Percentiles rank a stretch among this genome's conserved stretches.
Conservation (phyloP, 1,140 invertebrate genomes). For the Melipona quadrifasciata region DNA sequence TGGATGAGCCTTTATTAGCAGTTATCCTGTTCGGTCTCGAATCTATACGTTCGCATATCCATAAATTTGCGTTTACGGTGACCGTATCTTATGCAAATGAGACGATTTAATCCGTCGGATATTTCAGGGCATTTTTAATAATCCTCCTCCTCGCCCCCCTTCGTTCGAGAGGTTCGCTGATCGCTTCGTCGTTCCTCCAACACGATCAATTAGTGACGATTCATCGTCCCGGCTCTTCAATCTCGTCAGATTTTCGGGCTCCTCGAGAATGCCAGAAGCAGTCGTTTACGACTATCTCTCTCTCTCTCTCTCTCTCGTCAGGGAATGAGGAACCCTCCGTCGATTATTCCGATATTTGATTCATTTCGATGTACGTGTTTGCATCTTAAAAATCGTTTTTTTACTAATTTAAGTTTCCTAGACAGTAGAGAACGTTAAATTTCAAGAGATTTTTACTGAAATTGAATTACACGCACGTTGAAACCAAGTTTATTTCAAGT, state of each 20-base stretch:
- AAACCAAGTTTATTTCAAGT: background rate
- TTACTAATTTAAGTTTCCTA: background rate
- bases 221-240: constrained; percentile 52
- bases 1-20: constrained; percentile 79
- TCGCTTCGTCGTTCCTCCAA: constrained; percentile 52
- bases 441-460: background rate
- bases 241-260: constrained; percentile 27
- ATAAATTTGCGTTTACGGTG: constrained; percentile 80
- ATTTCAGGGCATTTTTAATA: constrained; percentile 80
- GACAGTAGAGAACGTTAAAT: background rate
- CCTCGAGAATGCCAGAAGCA: background rate
- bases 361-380: background rate
- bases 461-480: background rate
- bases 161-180: constrained; percentile 43
- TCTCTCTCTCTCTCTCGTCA: background rate
- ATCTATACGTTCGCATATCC: constrained; percentile 80
- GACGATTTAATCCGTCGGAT: constrained; percentile 79
- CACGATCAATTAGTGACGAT: constrained; percentile 64
- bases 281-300: background rate
- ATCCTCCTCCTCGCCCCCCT: constrained; percentile 33
- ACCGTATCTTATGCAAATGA: constrained; percentile 81
- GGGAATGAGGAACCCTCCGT: background rate
- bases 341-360: background rate
- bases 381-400: background rate
- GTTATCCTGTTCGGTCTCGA: constrained; percentile 78